Percentiles rank a stretch among this genome's conserved stretches.
These are phyloP conservation scores for Parus major DNA, from an alignment of 2,113 vertebrate genomes.

Conservation along the genomic window DNA sequence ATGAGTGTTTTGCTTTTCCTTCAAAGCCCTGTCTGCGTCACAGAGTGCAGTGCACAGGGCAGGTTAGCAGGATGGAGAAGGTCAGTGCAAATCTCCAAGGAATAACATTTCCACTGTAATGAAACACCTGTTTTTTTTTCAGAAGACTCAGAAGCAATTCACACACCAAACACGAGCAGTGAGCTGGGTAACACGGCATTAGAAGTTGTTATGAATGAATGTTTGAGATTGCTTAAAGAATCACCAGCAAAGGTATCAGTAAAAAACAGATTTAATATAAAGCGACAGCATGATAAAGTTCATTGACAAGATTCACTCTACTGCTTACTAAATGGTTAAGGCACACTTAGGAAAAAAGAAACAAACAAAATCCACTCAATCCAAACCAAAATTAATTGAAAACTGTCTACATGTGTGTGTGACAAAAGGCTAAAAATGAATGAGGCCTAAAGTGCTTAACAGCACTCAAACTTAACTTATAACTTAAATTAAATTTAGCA, in stretches of 20 bases:
- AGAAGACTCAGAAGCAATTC: neutral
- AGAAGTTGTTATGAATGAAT: neutral
- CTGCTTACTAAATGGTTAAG: neutral
- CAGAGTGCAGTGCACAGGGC: neutral
- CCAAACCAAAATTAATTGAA: neutral
- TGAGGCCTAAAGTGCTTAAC: rapidly evolving
- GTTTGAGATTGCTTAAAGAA: neutral
- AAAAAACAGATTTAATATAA: neutral
- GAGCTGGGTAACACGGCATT: neutral
- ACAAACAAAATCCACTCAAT: neutral
- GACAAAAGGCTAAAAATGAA: neutral
- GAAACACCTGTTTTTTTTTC: neutral
- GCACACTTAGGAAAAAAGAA: neutral
- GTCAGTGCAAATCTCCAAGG: neutral
- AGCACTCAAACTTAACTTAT: neutral
- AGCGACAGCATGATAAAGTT: neutral
- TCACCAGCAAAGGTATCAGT: neutral
- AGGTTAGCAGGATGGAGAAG: neutral
- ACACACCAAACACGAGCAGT: neutral
- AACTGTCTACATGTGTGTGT: neutral
- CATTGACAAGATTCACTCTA: neutral
- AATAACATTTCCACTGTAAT: neutral
- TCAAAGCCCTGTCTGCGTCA: neutral
- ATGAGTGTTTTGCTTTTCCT: neutral
- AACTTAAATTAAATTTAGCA: neutral